Evolutionary conservation across 2,888 invertebrate species (phyloP), one percentile per base, ranked within the genome.

Genomic region (Pristionchus mayeri): DNA sequence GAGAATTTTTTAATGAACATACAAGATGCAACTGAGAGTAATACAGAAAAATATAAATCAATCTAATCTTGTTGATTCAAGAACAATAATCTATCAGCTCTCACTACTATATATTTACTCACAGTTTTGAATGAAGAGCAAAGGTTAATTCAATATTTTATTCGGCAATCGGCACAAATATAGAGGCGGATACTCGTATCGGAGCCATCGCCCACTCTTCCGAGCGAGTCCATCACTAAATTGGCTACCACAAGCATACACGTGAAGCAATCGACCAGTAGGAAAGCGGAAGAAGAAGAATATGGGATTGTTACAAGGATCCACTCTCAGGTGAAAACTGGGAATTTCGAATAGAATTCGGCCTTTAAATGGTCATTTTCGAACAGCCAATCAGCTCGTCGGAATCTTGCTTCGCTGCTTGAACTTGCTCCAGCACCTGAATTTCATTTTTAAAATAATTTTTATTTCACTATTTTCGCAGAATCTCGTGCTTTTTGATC

Each of bases 391-490:
- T 71, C n/a, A 44, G 37, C 44, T 71, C 71, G 24, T 71, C 71
- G n/a, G 71, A 71, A 16, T 71, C 71, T 21, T 71, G 71, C 24
- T 71, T 71, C 11, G 37, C 30, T 6, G 71, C 71, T 7, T 78
- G 78, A 21, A 78, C 48, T 50, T 80, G 80, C 27, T 57, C 80
- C 34, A 80, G 44, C 2, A 85, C 88, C 88, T 88, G 87, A 82
- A 88, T 85, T 71, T 9, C n/a, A 27, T 34, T 71, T n/a, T 71
- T 54, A 9, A 37, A 50, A n/a, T n/a, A 75, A 40, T 44, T n/a
- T n/a, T n/a, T n/a, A n/a, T n/a, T n/a, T n/a, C n/a, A n/a, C n/a
- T n/a, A n/a, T n/a, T n/a, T n/a, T n/a, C n/a, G n/a, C n/a, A n/a
- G n/a, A n/a, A n/a, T n/a, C n/a, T n/a, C n/a, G n/a, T n/a, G n/a